Conservation (phyloP, 2,888 invertebrate genomes). For the Troilus luridus region DNA sequence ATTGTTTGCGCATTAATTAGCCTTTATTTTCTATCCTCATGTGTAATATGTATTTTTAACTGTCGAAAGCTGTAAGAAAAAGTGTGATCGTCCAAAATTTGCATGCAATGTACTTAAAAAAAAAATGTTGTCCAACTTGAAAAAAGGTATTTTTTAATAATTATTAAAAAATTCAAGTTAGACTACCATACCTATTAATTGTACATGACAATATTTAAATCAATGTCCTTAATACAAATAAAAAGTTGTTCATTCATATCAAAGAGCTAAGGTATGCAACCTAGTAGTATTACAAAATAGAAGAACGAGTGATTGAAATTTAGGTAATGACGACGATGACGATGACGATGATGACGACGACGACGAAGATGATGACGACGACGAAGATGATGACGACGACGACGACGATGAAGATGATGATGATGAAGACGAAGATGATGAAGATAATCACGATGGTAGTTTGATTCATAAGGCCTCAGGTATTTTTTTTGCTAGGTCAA, state of each 20-base stretch:
- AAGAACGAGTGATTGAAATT: slow-evolving; percentile 60
- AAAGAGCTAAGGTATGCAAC: background rate
- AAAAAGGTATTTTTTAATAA: background rate
- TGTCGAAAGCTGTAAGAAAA: background rate
- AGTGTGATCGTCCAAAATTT: slow-evolving; percentile 32
- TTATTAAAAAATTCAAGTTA: background rate
- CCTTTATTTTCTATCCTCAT: slow-evolving; percentile 23
- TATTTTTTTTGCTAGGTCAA: slow-evolving; percentile 57
- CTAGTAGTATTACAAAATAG: slow-evolving; percentile 49
- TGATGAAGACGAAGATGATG: slow-evolving; percentile 70
- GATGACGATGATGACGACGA: slow-evolving; percentile 71
- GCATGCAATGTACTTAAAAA: slow-evolving; percentile 29
- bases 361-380: slow-evolving; percentile 69
- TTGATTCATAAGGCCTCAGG: slow-evolving; percentile 58
- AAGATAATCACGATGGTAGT: slow-evolving; percentile 69
- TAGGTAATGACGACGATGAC: slow-evolving; percentile 71
- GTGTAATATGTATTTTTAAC: slow-evolving; percentile 38
- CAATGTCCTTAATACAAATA: background rate
- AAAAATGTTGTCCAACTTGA: slow-evolving; percentile 37
- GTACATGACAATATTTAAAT: slow-evolving; percentile 18
- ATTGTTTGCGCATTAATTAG: slow-evolving; percentile 16
- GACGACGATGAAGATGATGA: slow-evolving; percentile 70
- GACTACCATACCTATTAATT: slow-evolving; percentile 10
- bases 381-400: slow-evolving; percentile 69
- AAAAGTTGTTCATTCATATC: background rate